These are phyloP conservation scores for Drosophila melanocephala DNA, from an alignment of 2,888 invertebrate genomes.

Conservation along the genomic window DNA sequence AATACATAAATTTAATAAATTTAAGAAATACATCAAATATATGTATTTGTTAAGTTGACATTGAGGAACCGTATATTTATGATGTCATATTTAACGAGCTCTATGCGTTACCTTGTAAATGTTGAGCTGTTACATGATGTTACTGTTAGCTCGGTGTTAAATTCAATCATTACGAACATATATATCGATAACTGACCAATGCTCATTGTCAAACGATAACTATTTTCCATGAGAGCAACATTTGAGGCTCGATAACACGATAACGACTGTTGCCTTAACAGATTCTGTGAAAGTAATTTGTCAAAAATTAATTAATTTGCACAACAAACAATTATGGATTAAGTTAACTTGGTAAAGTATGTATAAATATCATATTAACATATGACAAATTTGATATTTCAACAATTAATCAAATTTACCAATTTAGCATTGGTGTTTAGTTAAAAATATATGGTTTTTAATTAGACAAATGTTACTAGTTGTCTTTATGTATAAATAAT, in stretches of 20 bases:
- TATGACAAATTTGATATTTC: background rate
- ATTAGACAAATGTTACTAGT: background rate
- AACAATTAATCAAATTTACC: background rate
- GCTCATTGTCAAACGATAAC: background rate
- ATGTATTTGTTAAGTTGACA: background rate
- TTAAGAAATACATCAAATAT: background rate
- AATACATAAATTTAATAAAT: background rate
- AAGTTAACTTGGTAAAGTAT: background rate
- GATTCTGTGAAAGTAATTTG: background rate
- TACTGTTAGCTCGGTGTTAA: slow-evolving; percentile 17
- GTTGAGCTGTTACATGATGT: background rate
- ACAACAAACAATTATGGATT: background rate
- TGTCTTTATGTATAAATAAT: background rate
- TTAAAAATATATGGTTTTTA: background rate
- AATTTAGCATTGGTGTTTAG: background rate
- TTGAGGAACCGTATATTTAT: background rate
- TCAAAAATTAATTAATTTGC: too few species aligned
- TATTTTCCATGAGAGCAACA: background rate
- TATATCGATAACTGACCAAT: slow-evolving; percentile 17
- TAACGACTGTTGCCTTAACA: slow-evolving; percentile 3
- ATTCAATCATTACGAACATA: background rate
- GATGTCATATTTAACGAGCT: slow-evolving; percentile 8
- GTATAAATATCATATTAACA: background rate
- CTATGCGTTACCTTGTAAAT: slow-evolving; percentile 14
- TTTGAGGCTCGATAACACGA: background rate